Conservation (phyloP, 2,888 invertebrate species). For the Erebia epiphron region DNA sequence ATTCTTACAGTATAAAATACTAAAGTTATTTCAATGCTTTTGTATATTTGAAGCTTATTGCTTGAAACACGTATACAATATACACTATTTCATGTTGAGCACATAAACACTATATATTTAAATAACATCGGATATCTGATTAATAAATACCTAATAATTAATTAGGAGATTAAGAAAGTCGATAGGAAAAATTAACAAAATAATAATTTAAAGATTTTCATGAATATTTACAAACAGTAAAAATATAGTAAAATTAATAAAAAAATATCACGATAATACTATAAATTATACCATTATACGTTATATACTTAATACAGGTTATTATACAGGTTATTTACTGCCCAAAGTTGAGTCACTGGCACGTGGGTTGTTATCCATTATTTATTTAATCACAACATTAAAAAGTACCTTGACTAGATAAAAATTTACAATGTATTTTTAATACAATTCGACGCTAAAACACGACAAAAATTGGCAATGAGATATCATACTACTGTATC, state of each 20-base stretch:
- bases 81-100: constrained; percentile 19
- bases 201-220: not conserved
- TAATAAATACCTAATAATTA: no score
- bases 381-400: constrained; percentile 11
- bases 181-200: no score
- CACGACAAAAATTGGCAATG: constrained; percentile 16
- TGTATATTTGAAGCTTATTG: constrained; percentile 57
- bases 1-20: not conserved
- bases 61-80: constrained; percentile 69
- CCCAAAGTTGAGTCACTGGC: not conserved
- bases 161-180: no score
- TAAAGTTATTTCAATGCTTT: constrained; percentile 13
- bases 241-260: no score
- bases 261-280: no score
- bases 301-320: no score
- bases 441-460: constrained; percentile 31
- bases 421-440: constrained; percentile 31
- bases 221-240: not conserved
- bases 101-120: not conserved
- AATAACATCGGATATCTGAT: not conserved
- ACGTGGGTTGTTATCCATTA: not conserved
- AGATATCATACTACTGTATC: not conserved
- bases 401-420: constrained; percentile 27
- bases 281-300: no score
- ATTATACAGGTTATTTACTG: no score